Evolutionary conservation across 2,113 vertebrate species (phyloP).

Genomic region (Tautogolabrus adspersus): DNA sequence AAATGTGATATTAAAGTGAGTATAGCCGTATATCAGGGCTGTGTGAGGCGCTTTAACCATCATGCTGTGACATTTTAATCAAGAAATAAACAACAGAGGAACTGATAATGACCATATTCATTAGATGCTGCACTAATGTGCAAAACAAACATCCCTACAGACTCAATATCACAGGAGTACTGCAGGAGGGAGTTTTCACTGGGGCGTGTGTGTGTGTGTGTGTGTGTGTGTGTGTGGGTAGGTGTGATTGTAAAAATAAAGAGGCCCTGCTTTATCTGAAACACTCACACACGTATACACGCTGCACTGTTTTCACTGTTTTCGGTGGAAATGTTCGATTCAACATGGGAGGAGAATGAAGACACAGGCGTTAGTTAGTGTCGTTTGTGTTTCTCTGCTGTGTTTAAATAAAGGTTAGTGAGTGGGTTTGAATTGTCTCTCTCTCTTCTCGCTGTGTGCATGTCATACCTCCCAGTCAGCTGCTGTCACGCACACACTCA

Average conservation of each 20-base stretch:
- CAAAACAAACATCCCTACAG: background rate
- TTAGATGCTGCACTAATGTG: background rate
- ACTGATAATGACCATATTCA: background rate
- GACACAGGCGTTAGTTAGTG: slow-evolving; percentile 18
- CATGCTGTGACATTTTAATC: background rate
- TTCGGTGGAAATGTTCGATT: slow-evolving; percentile 29
- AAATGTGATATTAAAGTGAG: background rate
- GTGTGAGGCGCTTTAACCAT: background rate
- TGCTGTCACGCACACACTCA: slow-evolving; percentile 35
- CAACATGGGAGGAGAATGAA: background rate
- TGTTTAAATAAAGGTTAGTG: slow-evolving; percentile 59
- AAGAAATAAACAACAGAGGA: background rate
- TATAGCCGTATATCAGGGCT: too few relatives aligned
- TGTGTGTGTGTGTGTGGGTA: slow-evolving; percentile 67
- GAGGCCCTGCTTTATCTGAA: slow-evolving; percentile 47
- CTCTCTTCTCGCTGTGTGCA: slow-evolving; percentile 12
- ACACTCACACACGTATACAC: slow-evolving; percentile 21
- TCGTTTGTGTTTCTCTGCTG: slow-evolving; percentile 6
- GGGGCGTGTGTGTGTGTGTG: slow-evolving; percentile 36
- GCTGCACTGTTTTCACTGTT: slow-evolving; percentile 32
- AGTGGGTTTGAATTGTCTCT: slow-evolving; percentile 55
- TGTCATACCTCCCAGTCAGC: slow-evolving; percentile 49
- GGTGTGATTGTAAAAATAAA: slow-evolving; percentile 69
- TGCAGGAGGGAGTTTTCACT: slow-evolving; percentile 38
- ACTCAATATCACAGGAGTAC: background rate